Percentiles rank a stretch among this genome's conserved stretches.
phyloP scores from a whole-genome alignment of 2,113 vertebrate genomes.

The Machaerirhynchus nigripectus region DNA sequence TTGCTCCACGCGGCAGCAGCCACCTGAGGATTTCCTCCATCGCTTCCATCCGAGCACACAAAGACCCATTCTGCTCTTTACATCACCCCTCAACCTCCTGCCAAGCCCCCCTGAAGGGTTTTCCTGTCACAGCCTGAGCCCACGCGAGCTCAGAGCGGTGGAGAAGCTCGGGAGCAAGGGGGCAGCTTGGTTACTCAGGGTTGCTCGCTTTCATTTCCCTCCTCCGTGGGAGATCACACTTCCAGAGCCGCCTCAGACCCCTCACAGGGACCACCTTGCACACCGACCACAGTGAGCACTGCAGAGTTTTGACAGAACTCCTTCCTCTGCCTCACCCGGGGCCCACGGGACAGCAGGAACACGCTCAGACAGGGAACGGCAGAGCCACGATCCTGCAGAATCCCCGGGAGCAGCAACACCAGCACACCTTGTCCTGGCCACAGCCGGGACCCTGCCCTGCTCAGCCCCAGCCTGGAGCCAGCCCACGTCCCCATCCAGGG shows the following conservation, averaged over 20 bases:
- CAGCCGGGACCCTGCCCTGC: neutral
- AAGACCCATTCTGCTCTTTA: rapidly evolving
- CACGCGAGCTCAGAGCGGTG: neutral
- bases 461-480: neutral
- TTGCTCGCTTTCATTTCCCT: conserved; percentile 40
- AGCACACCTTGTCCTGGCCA: rapidly evolving
- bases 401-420: rapidly evolving
- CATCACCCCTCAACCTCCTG: neutral
- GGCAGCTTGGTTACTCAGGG: neutral
- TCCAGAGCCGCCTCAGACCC: neutral
- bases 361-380: rapidly evolving
- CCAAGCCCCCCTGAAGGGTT: neutral
- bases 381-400: neutral
- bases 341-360: neutral
- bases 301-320: neutral
- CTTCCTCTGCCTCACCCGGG: neutral
- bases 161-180: neutral
- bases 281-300: neutral
- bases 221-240: neutral
- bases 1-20: rapidly evolving
- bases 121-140: neutral
- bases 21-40: neutral
- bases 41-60: neutral
- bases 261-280: neutral
- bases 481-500: rapidly evolving